A percentile compares a stretch with the other conserved stretches of the same genome.
Evolutionary conservation across 2,797 vertebrate species (phyloP).

Genomic region (Pangasius mekongensis): DNA sequence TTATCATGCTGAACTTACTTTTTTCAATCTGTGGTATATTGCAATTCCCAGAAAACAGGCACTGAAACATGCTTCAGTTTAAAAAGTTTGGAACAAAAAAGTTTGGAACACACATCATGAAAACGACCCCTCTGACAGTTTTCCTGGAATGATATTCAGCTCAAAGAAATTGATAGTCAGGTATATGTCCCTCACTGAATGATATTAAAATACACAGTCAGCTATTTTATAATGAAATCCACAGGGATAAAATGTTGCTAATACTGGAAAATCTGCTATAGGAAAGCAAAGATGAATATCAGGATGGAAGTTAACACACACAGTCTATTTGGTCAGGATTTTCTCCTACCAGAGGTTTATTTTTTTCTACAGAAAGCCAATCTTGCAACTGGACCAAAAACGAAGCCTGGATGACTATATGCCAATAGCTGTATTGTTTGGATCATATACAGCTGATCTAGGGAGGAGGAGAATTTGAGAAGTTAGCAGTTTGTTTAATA

Average conservation of each 20-base stretch:
- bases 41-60: neutral
- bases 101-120: neutral
- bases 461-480: constrained; percentile 8
- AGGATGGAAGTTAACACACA: constrained; percentile 24
- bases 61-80: neutral
- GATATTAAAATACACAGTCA: constrained; percentile 9
- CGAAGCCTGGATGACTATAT: neutral
- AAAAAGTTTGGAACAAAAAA: neutral
- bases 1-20: neutral
- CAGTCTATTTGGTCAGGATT: constrained; percentile 29
- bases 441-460: constrained; percentile 26
- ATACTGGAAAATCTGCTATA: constrained; percentile 31
- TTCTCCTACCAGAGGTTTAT: constrained; percentile 19
- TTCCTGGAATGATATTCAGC: neutral
- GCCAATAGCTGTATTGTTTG: constrained; percentile 39
- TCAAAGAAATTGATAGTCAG: neutral
- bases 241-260: constrained; percentile 11
- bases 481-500: constrained; percentile 18
- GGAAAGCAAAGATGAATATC: constrained; percentile 16
- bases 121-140: neutral
- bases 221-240: constrained; percentile 22
- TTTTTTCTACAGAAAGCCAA: constrained; percentile 26
- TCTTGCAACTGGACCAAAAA: constrained; percentile 9
- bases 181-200: neutral
- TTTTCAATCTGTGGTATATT: neutral